Evolutionary conservation across 2,113 vertebrate genomes (phyloP), one percentile per base, ranked within the genome.

Genomic region (Podarcis raffonei): DNA sequence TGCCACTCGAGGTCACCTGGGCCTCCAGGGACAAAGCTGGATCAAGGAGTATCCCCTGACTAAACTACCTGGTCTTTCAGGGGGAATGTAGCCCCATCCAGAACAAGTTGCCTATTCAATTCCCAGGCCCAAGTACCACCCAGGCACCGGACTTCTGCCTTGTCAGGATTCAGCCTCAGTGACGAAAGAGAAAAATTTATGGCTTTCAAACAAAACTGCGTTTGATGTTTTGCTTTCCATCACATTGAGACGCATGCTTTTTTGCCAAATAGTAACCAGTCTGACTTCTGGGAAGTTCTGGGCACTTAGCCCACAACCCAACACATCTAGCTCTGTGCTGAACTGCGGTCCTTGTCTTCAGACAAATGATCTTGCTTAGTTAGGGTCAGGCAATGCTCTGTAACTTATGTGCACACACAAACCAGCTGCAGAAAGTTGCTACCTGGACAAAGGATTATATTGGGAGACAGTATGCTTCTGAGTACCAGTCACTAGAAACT

Each of bases 231-330:
- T 83, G 42, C 37, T 83, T 82, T 82, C 62, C 35, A 30, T 68
- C 59, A 66, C 59, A 66, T 22, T 11, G 32, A 82, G 59, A 66
- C 65, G n/a, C 37, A 37, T 16, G 27, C 11, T 16, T 83, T 68
- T 83, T 66, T 69, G 37, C 81, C 65, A 84, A 84, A 15, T 48
- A 84, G 2, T 71, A 53, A 48, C 65, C 37, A 48, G 39, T 62
- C 82, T 71, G 30, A 84, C 68, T 71, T 84, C 66, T 78, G 76
- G 39, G 27, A 78, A 78, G 76, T 53, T 53, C 76, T 84, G 82
- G 69, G 27, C 30, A 84, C 16, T 53, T 84, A 30, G 25, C 62
- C 23, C 12, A 32, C 82, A 65, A 85, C 23, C 15, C 8, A 62
- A 27, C 35, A 25, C 22, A 76, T 22, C 23, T 53, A 32, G 57